Evolutionary conservation across 2,113 vertebrate genomes (phyloP).

Genomic region (Oreochromis tanganicae): DNA sequence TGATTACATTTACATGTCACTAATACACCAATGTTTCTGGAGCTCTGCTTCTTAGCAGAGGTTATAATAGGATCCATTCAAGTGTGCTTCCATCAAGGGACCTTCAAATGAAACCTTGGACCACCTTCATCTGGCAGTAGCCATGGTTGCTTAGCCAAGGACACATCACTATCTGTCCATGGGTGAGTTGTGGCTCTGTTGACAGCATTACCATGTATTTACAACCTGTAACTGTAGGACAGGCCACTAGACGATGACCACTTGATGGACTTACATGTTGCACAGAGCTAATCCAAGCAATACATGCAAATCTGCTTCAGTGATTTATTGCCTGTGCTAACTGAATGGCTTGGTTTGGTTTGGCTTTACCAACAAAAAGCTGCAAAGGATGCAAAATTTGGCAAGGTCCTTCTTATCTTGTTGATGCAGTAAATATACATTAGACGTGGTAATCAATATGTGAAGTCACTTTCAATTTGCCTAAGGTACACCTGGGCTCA

Average conservation of each 20-base stretch:
- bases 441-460: neutral
- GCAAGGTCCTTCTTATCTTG: neutral
- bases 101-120: neutral
- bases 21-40: neutral
- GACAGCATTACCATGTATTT: neutral
- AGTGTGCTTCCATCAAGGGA: neutral
- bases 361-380: neutral
- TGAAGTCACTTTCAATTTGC: constrained; percentile 9
- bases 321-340: neutral
- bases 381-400: neutral
- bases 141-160: neutral
- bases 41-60: neutral
- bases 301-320: neutral
- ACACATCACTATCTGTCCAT: neutral
- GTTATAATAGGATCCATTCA: neutral
- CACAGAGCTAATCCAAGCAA: neutral
- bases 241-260: neutral
- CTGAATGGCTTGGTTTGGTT: neutral
- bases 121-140: neutral
- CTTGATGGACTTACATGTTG: neutral
- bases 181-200: neutral
- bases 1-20: neutral
- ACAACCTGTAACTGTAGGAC: neutral
- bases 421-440: neutral
- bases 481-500: neutral